A percentile compares a stretch with the other conserved stretches of the same genome.
phyloP scores from a whole-genome alignment of 2,888 invertebrate genomes.

The Aproaerema taeniolella region DNA sequence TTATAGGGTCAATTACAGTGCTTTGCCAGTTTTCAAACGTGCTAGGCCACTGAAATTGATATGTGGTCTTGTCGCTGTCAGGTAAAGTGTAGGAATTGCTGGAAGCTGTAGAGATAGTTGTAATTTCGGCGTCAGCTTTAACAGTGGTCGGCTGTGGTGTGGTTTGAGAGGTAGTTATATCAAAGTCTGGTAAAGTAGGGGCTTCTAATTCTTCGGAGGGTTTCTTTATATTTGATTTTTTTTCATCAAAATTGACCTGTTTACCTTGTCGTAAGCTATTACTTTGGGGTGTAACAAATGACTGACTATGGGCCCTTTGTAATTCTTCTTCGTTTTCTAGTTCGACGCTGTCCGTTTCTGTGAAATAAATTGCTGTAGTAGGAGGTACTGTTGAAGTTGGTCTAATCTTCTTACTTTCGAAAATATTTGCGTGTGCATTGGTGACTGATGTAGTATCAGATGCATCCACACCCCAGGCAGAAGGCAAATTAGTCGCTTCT shows the following conservation, averaged over 20 bases:
- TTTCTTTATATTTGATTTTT: slow-evolving; percentile 38
- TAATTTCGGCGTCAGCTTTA: slow-evolving; percentile 33
- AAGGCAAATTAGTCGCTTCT: slow-evolving; percentile 61
- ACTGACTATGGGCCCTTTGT: slow-evolving; percentile 83
- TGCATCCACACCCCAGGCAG: slow-evolving; percentile 62
- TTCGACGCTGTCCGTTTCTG: slow-evolving; percentile 61
- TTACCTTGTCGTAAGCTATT: slow-evolving; percentile 62
- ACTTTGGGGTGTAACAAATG: slow-evolving; percentile 79
- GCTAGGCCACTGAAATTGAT: slow-evolving; percentile 68
- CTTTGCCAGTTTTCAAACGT: slow-evolving; percentile 79
- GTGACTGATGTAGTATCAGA: slow-evolving; percentile 41
- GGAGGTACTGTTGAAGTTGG: slow-evolving; percentile 40
- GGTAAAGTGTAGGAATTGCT: slow-evolving; percentile 57
- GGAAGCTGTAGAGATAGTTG: slow-evolving; percentile 42
- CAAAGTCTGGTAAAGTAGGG: slow-evolving; percentile 46
- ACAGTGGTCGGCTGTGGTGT: slow-evolving; percentile 44
- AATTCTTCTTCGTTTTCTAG: slow-evolving; percentile 79
- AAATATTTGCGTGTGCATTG: slow-evolving; percentile 41
- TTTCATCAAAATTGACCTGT: slow-evolving; percentile 44
- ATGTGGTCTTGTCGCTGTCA: slow-evolving; percentile 58
- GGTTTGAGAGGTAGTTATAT: slow-evolving; percentile 44
- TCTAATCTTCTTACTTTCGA: slow-evolving; percentile 62
- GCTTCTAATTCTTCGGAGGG: slow-evolving; percentile 65
- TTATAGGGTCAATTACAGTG: slow-evolving; percentile 84
- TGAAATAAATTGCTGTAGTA: slow-evolving; percentile 52